These are phyloP conservation scores for Graptemys geographica DNA, from an alignment of 2,797 vertebrate species.

Conservation along the genomic window DNA sequence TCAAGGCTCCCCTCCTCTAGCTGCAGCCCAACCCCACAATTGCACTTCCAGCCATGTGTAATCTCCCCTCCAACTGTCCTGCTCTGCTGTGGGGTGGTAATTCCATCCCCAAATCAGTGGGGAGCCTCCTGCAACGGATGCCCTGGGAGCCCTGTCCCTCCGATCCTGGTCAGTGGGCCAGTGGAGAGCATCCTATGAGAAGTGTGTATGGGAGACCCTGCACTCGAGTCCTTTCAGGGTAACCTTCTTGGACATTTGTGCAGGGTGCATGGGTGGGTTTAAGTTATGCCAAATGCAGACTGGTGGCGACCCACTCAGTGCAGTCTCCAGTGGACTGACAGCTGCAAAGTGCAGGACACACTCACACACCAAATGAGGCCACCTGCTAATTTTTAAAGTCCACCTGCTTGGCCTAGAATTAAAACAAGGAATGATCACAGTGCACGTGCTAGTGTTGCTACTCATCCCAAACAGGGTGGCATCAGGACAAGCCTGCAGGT, in stretches of 20 bases:
- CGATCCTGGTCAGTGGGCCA: not conserved
- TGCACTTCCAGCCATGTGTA: not conserved
- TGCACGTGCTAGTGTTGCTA: not conserved
- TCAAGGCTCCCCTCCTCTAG: not conserved
- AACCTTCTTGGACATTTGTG: not conserved
- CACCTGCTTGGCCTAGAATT: not conserved
- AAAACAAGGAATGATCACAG: not conserved
- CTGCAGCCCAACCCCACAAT: not conserved
- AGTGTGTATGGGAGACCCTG: not conserved
- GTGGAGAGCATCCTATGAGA: not conserved
- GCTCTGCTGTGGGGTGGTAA: not conserved
- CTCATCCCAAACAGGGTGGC: not conserved
- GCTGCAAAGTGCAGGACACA: not conserved
- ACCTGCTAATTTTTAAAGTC: not conserved
- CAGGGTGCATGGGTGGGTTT: not conserved
- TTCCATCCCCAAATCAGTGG: not conserved
- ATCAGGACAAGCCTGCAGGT: not conserved
- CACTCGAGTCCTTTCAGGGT: not conserved
- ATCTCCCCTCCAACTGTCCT: not conserved
- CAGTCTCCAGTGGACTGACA: not conserved
- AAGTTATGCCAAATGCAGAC: not conserved
- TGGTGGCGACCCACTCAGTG: not conserved
- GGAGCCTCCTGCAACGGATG: not conserved
- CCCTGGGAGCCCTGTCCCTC: not conserved
- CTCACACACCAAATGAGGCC: not conserved